Evolutionary conservation across 2,888 invertebrate species (phyloP), one percentile per base, ranked within the genome.

Genomic region (Cryptocheilus praepositus): DNA sequence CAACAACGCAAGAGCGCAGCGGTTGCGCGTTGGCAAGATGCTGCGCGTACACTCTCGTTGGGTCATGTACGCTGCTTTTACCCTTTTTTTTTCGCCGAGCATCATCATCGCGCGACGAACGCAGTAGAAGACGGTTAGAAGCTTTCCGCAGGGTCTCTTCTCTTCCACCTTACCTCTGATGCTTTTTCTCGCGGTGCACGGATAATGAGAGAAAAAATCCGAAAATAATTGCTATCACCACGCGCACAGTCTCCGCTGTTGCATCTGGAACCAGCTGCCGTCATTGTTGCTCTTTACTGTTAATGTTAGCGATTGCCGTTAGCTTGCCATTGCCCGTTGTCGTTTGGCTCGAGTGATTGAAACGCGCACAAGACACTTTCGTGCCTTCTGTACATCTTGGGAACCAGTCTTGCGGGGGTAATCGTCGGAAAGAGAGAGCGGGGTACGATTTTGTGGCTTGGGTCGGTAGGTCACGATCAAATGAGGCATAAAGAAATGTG

Each of bases 201-300:
- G 61, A 58, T 80, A 81, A 80, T 79, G 80, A 81, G 79, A 73
- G 75, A 78, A 79, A 80, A 80, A 81, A 79, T 81, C 69, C 63
- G 73, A 75, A 78, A 82, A 81, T 81, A 81, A 82, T 81, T 80
- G 80, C 81, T 67, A 69, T 69, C 67, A 76, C 74, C 74, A 70
- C 72, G 72, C 69, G 63, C 55, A 11, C 44, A 45, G 18, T 16
- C 44, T 19, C 25, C n/a, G n/a, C 16, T 7, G 11, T n/a, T 19
- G 19, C 13, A 15, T 18, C 43, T 16, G n/a, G 52, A 53, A 36
- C 61, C 36, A 54, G 36, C 56, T 21, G 49, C 46, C 13, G 22
- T 0, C 52, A 22, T 13, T 52, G 52, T 52, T 52, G 11, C 19
- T 49, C 49, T n/a, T 49, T 43, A 36, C 56, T 18, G 15, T 11